Conservation (phyloP, 2,113 vertebrate species). For the Microtus montanus region DNA sequence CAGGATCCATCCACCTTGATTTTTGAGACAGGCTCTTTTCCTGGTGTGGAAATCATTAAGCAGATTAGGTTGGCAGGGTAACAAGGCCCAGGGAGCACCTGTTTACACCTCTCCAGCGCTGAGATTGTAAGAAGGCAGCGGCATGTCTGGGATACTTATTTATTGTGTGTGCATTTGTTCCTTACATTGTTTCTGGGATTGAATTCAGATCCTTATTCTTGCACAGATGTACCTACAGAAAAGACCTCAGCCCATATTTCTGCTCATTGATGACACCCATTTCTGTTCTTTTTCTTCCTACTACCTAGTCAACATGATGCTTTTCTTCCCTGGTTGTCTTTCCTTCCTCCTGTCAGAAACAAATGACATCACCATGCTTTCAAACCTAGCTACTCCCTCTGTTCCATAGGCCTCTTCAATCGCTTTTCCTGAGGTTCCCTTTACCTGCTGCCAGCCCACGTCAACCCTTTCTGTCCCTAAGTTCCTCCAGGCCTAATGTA, state of each 20-base stretch:
- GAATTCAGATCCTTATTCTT: not conserved
- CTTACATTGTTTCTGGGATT: not conserved
- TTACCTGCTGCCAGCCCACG: not conserved
- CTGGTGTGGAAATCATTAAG: not conserved
- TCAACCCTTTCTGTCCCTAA: not conserved
- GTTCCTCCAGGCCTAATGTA: not conserved
- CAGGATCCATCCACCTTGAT: not conserved
- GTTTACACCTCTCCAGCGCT: not conserved
- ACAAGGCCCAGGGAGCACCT: too few species aligned
- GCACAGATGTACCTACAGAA: fast-evolving
- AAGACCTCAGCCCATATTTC: not conserved
- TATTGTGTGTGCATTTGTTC: not conserved
- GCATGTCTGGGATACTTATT: not conserved
- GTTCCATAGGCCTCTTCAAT: not conserved
- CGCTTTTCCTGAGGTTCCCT: not conserved
- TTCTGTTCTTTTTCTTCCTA: not conserved
- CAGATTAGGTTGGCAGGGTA: not conserved
- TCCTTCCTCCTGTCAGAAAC: not conserved
- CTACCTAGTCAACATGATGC: too few species aligned
- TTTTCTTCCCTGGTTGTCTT: not conserved
- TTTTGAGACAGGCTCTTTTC: not conserved
- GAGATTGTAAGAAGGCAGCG: not conserved
- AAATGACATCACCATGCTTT: not conserved
- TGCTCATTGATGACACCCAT: not conserved
- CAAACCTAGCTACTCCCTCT: not conserved